These are phyloP conservation scores for rabbit (Oryctolagus cuniculus) DNA, from an alignment of 2,113 vertebrate genomes.

Conservation along the genomic window DNA sequence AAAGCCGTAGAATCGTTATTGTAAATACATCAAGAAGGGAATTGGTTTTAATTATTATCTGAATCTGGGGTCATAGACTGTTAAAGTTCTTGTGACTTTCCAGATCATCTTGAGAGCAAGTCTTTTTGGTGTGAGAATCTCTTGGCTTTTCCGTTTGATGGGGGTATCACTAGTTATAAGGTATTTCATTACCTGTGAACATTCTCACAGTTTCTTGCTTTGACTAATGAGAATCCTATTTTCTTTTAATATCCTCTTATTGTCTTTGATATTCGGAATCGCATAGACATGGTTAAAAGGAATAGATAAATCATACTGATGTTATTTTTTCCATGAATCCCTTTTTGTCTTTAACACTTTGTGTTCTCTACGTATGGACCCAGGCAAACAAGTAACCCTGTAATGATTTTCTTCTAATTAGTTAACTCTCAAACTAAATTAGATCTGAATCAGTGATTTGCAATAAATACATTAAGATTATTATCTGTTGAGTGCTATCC, in stretches of 20 bases:
- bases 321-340: background rate
- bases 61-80: background rate
- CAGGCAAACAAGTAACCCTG: constrained; percentile 3
- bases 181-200: too few relatives aligned
- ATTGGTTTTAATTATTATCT: constrained; percentile 2
- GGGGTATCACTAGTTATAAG: background rate
- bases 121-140: background rate
- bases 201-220: background rate
- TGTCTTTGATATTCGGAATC: background rate
- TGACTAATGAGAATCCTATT: background rate
- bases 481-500: constrained; percentile 55
- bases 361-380: background rate
- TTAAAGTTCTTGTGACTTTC: background rate
- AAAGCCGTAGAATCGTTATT: background rate
- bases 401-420: constrained; percentile 57
- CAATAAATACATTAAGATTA: constrained; percentile 62
- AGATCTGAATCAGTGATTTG: constrained; percentile 59
- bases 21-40: background rate
- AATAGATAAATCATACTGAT: background rate
- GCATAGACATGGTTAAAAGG: background rate
- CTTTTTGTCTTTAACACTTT: background rate
- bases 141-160: background rate
- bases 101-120: background rate
- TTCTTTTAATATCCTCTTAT: background rate
- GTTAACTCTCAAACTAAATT: constrained; percentile 65